A percentile compares a stretch with the other conserved stretches of the same genome.
Conservation (phyloP, 2,113 vertebrate genomes). For the Chloroceryle aenea region DNA sequence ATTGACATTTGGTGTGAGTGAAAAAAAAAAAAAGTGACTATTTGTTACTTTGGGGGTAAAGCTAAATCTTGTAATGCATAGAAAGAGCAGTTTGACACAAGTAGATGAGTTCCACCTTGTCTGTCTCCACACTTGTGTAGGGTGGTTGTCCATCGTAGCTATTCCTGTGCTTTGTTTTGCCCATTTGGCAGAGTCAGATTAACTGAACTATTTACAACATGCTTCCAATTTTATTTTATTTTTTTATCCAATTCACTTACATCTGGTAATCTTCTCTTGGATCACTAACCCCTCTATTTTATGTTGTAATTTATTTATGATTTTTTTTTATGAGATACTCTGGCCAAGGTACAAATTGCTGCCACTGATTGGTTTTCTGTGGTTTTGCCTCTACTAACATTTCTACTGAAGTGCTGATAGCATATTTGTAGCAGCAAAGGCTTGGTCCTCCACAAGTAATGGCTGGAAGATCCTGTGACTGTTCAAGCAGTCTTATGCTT, state of each 20-base stretch:
- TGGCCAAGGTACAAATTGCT: conserved; percentile 6
- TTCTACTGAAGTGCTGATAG: not conserved
- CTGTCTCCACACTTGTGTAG: not conserved
- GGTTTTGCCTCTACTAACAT: not conserved
- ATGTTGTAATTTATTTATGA: not conserved
- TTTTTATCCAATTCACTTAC: not conserved
- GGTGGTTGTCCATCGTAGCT: not conserved
- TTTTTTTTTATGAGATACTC: conserved; percentile 30
- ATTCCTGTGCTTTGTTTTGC: not conserved
- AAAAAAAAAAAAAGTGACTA: not conserved
- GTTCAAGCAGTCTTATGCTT: not conserved
- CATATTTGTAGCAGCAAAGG: not conserved
- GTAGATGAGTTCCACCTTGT: not conserved
- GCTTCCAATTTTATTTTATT: not conserved
- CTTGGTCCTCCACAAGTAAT: not conserved
- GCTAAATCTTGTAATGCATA: not conserved
- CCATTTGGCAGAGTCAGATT: not conserved
- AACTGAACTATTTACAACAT: not conserved
- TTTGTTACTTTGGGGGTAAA: not conserved
- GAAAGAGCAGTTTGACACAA: not conserved
- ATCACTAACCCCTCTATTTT: conserved; percentile 1
- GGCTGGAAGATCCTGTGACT: not conserved
- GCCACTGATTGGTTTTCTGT: not conserved
- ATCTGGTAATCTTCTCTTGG: conserved; percentile 11
- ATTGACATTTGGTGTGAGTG: not conserved